Percentiles rank a stretch among this genome's conserved stretches.
Evolutionary conservation across 2,888 invertebrate genomes (phyloP).

Genomic region (Ennomos fuscantarius): DNA sequence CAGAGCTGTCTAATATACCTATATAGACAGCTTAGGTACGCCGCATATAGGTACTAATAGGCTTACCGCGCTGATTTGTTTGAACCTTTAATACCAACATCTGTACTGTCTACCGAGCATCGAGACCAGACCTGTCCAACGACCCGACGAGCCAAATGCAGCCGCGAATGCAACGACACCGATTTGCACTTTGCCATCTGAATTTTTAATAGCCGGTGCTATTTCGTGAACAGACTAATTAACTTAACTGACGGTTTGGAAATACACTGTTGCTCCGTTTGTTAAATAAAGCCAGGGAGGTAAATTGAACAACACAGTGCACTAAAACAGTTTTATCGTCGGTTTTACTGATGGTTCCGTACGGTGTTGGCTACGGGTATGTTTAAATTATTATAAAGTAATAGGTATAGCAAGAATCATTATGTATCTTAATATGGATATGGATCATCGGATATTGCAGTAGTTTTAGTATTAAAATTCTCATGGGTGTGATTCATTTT

Average conservation of each 20-base stretch:
- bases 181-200: slow-evolving; percentile 78
- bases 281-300: slow-evolving; percentile 18
- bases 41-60: too few species aligned
- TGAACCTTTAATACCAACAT: neutral
- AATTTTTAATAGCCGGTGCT: slow-evolving; percentile 74
- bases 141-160: slow-evolving; percentile 68
- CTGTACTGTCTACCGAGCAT: slow-evolving; percentile 29
- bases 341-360: too few species aligned
- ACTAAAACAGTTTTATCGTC: neutral
- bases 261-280: slow-evolving; percentile 24
- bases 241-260: slow-evolving; percentile 50
- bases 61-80: too few species aligned
- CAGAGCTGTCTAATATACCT: too few species aligned
- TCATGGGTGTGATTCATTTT: too few species aligned
- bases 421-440: too few species aligned
- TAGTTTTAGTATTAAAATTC: too few species aligned
- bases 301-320: neutral
- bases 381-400: too few species aligned
- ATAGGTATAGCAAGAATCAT: too few species aligned
- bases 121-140: slow-evolving; percentile 50
- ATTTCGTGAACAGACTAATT: slow-evolving; percentile 72
- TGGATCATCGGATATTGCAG: too few species aligned
- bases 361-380: too few species aligned
- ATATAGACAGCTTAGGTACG: too few species aligned
- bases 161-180: slow-evolving; percentile 71